These are phyloP conservation scores for Zaprionus gabonicus DNA, from an alignment of 1,140 invertebrate species.

Conservation along the genomic window DNA sequence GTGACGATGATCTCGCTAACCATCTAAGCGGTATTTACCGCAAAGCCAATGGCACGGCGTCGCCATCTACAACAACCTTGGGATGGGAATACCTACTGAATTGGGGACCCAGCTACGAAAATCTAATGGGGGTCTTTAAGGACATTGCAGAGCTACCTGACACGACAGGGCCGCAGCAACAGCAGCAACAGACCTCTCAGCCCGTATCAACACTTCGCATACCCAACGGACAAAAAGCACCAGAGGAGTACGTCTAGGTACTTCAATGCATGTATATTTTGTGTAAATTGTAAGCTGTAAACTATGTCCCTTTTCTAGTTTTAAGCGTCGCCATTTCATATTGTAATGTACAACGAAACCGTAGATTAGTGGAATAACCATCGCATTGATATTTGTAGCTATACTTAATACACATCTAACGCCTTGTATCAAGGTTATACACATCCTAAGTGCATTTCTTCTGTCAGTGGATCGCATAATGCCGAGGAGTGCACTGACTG, in stretches of 20 bases:
- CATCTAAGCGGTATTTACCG: slow-evolving; percentile 90
- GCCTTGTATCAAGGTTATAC: slow-evolving; percentile 83
- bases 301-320: slow-evolving; percentile 20
- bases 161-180: slow-evolving; percentile 86
- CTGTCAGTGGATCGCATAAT: slow-evolving; percentile 16
- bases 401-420: slow-evolving; percentile 36
- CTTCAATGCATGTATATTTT: slow-evolving; percentile 51
- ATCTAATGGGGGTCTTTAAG: slow-evolving; percentile 96
- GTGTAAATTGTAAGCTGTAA: slow-evolving; percentile 26
- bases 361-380: slow-evolving; percentile 21
- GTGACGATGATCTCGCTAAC: slow-evolving; percentile 94
- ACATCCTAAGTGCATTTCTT: slow-evolving; percentile 66
- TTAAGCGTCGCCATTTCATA: slow-evolving; percentile 71
- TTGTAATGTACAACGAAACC: slow-evolving; percentile 74
- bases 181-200: slow-evolving; percentile 37
- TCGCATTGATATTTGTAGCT: slow-evolving; percentile 32
- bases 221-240: slow-evolving; percentile 90
- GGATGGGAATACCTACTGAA: slow-evolving; percentile 97
- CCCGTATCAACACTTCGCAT: slow-evolving; percentile 87
- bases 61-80: slow-evolving; percentile 88
- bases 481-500: slow-evolving; percentile 54
- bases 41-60: slow-evolving; percentile 90
- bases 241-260: slow-evolving; percentile 90
- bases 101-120: slow-evolving; percentile 98
- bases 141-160: slow-evolving; percentile 97